phyloP scores from a whole-genome alignment of 53 echinoderm and acorn worm genomes.

The Holothuria scabra region DNA sequence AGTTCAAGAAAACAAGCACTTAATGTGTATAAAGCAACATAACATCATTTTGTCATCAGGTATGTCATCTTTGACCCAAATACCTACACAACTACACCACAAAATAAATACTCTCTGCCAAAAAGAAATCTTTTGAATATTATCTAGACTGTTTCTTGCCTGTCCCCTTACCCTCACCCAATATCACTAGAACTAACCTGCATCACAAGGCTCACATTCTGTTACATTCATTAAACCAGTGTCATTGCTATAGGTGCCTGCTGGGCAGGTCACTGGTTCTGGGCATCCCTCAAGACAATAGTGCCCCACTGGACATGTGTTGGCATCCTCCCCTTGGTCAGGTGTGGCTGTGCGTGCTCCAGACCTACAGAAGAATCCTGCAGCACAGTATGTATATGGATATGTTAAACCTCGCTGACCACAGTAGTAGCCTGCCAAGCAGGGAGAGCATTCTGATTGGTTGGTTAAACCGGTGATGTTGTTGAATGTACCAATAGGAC shows the following conservation, averaged over 20 bases:
- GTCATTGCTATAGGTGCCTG: constrained; percentile 90
- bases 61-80: no score
- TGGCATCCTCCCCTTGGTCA: constrained; percentile 77
- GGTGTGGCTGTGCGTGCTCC: constrained; percentile 82
- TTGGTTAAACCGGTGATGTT: constrained; percentile 83
- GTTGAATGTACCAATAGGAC: constrained; percentile 95
- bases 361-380: constrained; percentile 89
- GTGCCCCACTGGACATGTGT: constrained; percentile 81
- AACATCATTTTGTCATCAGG: no score
- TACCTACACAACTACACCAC: no score
- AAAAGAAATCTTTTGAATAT: no score
- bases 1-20: no score
- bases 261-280: constrained; percentile 82
- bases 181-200: constrained; percentile 59
- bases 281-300: constrained; percentile 85
- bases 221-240: constrained; percentile 90
- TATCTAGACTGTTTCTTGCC: no score
- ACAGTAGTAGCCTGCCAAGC: constrained; percentile 95
- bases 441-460: constrained; percentile 82
- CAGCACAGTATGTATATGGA: constrained; percentile 81
- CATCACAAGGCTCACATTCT: constrained; percentile 85
- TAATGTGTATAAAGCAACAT: no score
- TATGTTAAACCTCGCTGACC: constrained; percentile 91
- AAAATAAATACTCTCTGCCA: no score
- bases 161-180: not conserved